A percentile compares a stretch with the other conserved stretches of the same genome.
phyloP scores from a whole-genome alignment of 1,140 invertebrate genomes.

The Megalopta genalis region DNA sequence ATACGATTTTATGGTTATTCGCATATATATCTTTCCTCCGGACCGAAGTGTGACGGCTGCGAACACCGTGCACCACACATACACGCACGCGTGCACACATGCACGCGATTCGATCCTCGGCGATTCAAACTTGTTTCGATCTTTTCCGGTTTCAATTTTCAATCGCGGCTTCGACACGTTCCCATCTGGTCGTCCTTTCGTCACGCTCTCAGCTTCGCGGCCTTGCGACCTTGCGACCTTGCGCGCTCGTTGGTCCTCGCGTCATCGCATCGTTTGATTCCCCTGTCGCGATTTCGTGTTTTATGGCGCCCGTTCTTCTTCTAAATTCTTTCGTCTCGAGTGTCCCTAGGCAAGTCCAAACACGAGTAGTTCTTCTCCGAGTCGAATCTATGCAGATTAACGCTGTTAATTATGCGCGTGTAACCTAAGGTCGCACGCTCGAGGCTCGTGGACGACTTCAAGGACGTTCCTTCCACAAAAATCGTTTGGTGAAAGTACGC shows the following conservation, averaged over 20 bases:
- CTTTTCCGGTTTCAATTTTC: background rate
- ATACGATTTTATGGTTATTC: background rate
- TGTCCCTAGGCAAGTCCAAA: background rate
- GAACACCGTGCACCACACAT: too few relatives aligned
- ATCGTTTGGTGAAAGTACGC: constrained; percentile 14
- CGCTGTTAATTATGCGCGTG: background rate
- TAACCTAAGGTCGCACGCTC: background rate
- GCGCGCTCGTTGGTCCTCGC: too few relatives aligned
- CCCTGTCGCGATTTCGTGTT: background rate
- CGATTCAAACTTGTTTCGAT: constrained; percentile 1
- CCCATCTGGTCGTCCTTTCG: too few relatives aligned
- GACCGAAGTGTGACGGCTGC: background rate
- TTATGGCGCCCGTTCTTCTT: background rate
- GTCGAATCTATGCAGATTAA: background rate
- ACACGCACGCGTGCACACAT: too few relatives aligned
- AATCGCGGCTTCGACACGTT: too few relatives aligned
- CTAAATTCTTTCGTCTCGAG: background rate
- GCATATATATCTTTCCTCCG: background rate
- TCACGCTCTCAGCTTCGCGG: too few relatives aligned
- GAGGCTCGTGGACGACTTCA: background rate
- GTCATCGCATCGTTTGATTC: background rate
- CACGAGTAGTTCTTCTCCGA: background rate
- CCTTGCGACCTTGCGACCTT: too few relatives aligned
- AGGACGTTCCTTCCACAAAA: background rate
- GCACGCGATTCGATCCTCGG: background rate